Base-by-base conservation (phyloP, 37 sponge, comb jelly and placozoan genomes). In the Lycopodina hypogea region DNA sequence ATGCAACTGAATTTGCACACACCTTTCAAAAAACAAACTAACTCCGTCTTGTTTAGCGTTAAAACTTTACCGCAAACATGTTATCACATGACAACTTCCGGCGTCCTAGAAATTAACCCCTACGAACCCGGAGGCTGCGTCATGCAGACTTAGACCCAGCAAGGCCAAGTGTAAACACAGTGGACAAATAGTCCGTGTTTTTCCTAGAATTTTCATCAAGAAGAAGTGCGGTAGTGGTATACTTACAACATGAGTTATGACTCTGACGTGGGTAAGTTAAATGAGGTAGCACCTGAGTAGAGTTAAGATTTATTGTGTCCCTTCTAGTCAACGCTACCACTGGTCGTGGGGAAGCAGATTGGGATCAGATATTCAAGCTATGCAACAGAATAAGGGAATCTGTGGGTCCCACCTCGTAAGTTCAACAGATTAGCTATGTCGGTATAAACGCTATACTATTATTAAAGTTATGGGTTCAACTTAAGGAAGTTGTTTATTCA, bases 331-430 rank as follows among this genome's bases (percentile, higher is more conserved):
- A 80, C 41, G 88, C 92, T 52, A 91, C 88, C 51, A 83, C 69
- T 80, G 83, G 77, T 24, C 56, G 57, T 35, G 91, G 91, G 19
- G 88, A 91, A 33, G 71, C 81, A 22, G 79, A 91, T 74, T 91
- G 92, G 92, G 92, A 87, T 21, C 80, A 84, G 68, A 74, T 91
- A 15, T 80, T 91, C 33, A 84, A 83, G 75, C 59, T 91, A 14
- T 91, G 92, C 71, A 78, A 87, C 45, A 79, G 92, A 23, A 84
- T 91, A 29, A 33, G 77, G 63, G 78, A 87, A 39, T 91, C 92
- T 26, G 76, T 87, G 39, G 92, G 92, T 6, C 32, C 92, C 9
- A 63, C 85, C 0, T 84, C 92, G 89, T 88, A 56, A 88, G 89
- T 74, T 39, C 7, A 24, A 21, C 22, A n/a, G n/a, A n/a, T n/a